Evolutionary conservation across 2,113 vertebrate species (phyloP).

Genomic region (Pavo muticus): DNA sequence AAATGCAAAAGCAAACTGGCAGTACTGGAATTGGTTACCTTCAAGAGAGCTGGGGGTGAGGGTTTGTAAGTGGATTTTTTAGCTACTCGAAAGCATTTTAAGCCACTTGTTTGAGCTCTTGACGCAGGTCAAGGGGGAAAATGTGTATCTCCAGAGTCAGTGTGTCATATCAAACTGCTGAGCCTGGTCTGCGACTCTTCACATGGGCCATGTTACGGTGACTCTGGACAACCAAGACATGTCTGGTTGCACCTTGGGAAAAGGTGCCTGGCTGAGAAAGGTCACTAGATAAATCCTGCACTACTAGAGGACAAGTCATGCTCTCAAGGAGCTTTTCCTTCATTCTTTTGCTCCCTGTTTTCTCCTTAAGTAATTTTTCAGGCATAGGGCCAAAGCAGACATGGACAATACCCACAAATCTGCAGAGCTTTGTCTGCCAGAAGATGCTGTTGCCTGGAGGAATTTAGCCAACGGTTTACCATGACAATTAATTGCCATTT

Average conservation of each 20-base stretch:
- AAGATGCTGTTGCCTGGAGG: not conserved
- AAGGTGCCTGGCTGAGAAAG: not conserved
- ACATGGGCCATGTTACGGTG: rapidly evolving
- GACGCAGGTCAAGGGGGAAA: not conserved
- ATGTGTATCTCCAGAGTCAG: not conserved
- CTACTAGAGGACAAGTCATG: not conserved
- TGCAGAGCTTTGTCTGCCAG: not conserved
- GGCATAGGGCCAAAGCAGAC: not conserved
- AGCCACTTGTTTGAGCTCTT: not conserved
- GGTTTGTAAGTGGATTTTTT: not conserved
- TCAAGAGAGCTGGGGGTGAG: not conserved
- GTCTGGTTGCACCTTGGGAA: not conserved
- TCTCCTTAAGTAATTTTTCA: not conserved
- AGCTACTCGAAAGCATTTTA: not conserved
- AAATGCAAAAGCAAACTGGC: not conserved
- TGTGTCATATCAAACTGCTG: not conserved
- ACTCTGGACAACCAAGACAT: not conserved
- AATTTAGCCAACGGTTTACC: not conserved
- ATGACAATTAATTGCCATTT: not conserved
- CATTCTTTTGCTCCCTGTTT: not conserved
- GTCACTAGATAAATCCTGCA: not conserved
- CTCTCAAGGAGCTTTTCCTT: not conserved
- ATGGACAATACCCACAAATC: not conserved
- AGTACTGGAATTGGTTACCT: not conserved
- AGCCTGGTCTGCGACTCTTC: not conserved